Evolutionary conservation across 2,888 invertebrate genomes (phyloP).

Genomic region (Chromoteleia sp.): DNA sequence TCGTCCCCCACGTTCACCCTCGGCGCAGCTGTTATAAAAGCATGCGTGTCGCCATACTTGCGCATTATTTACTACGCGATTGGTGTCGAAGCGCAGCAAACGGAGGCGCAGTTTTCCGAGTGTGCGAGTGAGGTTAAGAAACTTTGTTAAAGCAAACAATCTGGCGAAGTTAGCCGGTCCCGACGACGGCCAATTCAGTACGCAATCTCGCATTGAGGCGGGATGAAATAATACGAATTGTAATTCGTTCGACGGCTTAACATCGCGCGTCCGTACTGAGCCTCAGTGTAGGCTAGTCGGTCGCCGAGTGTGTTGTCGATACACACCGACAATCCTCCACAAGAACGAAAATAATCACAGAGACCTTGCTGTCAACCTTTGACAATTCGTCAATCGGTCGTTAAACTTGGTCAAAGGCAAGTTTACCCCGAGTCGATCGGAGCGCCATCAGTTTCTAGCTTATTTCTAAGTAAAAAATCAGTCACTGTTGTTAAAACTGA

Average conservation of each 20-base stretch:
- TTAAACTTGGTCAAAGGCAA: no score
- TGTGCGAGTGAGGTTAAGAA: conserved; percentile 51
- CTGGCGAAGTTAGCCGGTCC: conserved; percentile 40
- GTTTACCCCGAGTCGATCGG: not conserved
- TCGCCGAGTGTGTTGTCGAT: conserved; percentile 78
- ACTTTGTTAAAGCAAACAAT: not conserved
- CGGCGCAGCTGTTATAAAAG: conserved; percentile 59
- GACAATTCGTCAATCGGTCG: not conserved
- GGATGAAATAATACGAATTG: conserved; percentile 79
- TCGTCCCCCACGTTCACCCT: conserved; percentile 8
- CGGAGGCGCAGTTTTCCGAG: conserved; percentile 20
- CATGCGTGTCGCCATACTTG: conserved; percentile 37
- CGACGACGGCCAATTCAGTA: conserved; percentile 42
- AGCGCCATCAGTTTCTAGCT: not conserved
- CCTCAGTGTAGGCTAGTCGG: conserved; percentile 85
- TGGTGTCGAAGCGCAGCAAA: conserved; percentile 18
- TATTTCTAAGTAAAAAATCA: no score
- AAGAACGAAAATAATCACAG: not conserved
- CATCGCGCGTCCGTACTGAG: conserved; percentile 83
- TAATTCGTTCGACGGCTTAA: conserved; percentile 77
- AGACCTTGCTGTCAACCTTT: not conserved
- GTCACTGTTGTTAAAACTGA: no score
- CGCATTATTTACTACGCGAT: conserved; percentile 47
- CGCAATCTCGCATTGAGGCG: conserved; percentile 70
- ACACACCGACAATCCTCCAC: conserved; percentile 2